Base-by-base conservation (phyloP, 1,140 invertebrate species). In the Pissodes strobi region DNA sequence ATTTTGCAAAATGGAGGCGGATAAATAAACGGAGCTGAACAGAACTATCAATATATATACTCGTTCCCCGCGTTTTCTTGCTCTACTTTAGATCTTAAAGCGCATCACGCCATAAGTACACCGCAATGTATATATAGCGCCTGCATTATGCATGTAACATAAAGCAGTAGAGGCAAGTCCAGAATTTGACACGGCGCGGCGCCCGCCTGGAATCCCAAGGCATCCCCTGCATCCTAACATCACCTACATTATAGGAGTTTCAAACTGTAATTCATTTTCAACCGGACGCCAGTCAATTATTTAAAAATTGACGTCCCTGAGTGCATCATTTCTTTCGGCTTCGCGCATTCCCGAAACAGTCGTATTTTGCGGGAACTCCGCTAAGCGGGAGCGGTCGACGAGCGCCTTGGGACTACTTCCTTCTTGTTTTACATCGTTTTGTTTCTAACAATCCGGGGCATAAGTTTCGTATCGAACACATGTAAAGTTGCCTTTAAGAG, bases 221-320 rank as follows among this genome's bases (percentile, higher is more conserved):
- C 64, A 66, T 67, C 60, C 71, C 56, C 68, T 70, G 64, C 68
- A 69, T 73, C 74, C 72, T 71, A 74, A 75, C 67, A 73, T 74
- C 67, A 49, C 45, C 48, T 71, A 73, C 56, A 69, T 74, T 77
- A 76, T 73, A 68, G 69, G 71, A 67, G 70, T 67, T 63, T 60
- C 64, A 61, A 57, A 61, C 69, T 69, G 77, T 79, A 79, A 79
- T 79, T 79, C 78, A 79, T 79, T 79, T 79, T 78, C 75, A 69
- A 78, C 78, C 78, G 78, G 78, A 79, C 78, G 72, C 74, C 72
- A 74, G 78, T 79, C 78, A 79, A 79, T 79, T 79, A 79, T 79
- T 79, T 78, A 79, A 79, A 79, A 79, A 79, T 77, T 78, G 77
- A 73, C 74, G 74, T 76, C 76, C 77, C 77, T 70, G 45, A 67